phyloP scores from a whole-genome alignment of 2,888 invertebrate species.

The Hartigia nigra region DNA sequence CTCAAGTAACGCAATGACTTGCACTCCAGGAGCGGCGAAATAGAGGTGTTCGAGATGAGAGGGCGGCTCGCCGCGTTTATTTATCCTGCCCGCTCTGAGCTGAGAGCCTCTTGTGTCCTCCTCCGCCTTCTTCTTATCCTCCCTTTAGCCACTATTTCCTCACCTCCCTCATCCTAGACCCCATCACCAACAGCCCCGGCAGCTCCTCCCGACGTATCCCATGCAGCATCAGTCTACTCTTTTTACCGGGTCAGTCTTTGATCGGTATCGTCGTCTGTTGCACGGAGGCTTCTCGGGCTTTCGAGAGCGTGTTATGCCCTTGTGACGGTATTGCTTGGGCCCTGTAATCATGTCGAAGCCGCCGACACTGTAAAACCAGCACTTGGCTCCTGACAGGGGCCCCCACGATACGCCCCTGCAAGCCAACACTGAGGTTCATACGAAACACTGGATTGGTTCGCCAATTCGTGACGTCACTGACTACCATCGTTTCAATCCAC shows the following conservation, averaged over 20 bases:
- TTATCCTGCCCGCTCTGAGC: slow-evolving; percentile 7
- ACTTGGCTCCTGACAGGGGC: background rate
- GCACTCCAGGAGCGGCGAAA: slow-evolving; percentile 48
- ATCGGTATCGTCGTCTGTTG: slow-evolving; percentile 12
- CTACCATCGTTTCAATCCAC: background rate
- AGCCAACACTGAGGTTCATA: background rate
- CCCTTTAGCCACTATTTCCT: background rate
- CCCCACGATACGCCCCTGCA: slow-evolving; percentile 9
- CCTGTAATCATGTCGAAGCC: slow-evolving; percentile 9
- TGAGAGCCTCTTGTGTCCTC: slow-evolving; percentile 8
- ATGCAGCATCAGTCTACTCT: background rate
- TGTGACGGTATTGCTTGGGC: slow-evolving; percentile 3
- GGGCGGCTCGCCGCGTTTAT: slow-evolving; percentile 51
- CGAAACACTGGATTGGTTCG: background rate
- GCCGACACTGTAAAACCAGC: slow-evolving; percentile 7
- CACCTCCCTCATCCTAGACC: background rate
- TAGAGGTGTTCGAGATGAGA: slow-evolving; percentile 63
- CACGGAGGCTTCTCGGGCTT: slow-evolving; percentile 10
- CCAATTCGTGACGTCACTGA: background rate
- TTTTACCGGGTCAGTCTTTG: slow-evolving; percentile 8
- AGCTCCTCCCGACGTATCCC: background rate
- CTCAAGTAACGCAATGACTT: slow-evolving; percentile 17
- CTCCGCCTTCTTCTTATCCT: slow-evolving; percentile 6
- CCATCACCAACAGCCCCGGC: background rate
- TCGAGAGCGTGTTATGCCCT: slow-evolving; percentile 12